Evolutionary conservation across 2,797 vertebrate species (phyloP).

Genomic region (Danio aesculapii): DNA sequence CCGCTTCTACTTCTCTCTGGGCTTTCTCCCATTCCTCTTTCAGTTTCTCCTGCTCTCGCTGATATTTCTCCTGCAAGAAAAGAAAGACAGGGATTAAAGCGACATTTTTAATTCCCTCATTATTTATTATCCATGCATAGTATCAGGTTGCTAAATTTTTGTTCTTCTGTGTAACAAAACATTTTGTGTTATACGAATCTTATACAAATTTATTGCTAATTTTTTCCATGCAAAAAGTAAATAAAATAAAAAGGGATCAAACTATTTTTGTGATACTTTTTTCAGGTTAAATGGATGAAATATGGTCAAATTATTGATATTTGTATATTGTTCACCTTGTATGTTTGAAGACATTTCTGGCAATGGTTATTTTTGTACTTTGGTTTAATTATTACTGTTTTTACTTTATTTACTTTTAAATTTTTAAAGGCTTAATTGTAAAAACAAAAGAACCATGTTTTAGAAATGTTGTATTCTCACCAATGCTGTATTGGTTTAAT

Average conservation of each 20-base stretch:
- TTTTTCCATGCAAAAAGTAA: not conserved
- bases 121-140: not conserved
- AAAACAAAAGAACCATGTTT: not conserved
- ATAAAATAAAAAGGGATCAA: not conserved
- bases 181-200: too few relatives aligned
- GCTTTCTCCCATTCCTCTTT: conserved; percentile 97
- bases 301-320: not conserved
- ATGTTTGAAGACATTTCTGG: not conserved
- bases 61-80: conserved; percentile 88
- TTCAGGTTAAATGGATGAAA: not conserved
- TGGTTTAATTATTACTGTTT: not conserved
- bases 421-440: not conserved
- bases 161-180: not conserved
- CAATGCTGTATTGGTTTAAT: too few relatives aligned
- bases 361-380: not conserved
- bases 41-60: conserved; percentile 93
- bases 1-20: conserved; percentile 94
- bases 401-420: not conserved
- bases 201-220: not conserved
- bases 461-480: not conserved
- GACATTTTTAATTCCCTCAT: not conserved
- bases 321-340: not conserved
- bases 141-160: not conserved
- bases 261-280: not conserved
- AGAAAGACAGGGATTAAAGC: conserved; percentile 29